Evolutionary conservation across 2,113 vertebrate genomes (phyloP), one percentile per base, ranked within the genome.

Genomic region (Halichoerus grypus): DNA sequence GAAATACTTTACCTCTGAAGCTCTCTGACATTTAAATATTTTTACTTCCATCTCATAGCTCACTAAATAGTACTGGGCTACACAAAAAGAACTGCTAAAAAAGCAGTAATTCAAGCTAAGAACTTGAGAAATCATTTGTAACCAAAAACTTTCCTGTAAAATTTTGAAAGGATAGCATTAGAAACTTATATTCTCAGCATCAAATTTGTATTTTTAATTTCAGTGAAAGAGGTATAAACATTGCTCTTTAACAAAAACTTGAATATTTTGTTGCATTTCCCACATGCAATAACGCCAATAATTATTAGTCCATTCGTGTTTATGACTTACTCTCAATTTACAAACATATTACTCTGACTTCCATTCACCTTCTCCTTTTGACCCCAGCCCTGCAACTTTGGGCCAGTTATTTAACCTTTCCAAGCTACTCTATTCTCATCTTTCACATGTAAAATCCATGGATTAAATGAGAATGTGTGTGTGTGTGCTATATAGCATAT

Each of bases 11-110:
- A 86, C 79, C 84, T 92, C 63, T 91, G 71, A 97, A 94, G 80
- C 87, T 88, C 71, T 94, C 80, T 98, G 88, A 85, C 71, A 90
- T 88, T 96, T 95, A 96, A 97, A 95, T 97, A 95, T 98, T 98
- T 97, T 97, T 85, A 81, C 67, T 88, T 95, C 82, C 72, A 91
- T 91, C 53, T 92, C 55, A 84, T 31, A 92, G 59, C 49, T 93
- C 77, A 94, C 63, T 74, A 95, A 92, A 85, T 88, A 95, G 91
- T 94, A 88, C 84, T 63, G 26, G 13, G 3, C 19, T 63, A 22
- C n/a, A 63, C 51, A 87, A 84, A 93, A 94, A 91, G 53, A 91
- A 46, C 22, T 72, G 14, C 83, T 94, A 28, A 83, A 93, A 92
- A 86, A 90, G 7, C 84, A 93, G 31, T 84, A 39, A 69, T 96